Evolutionary conservation across 1,140 invertebrate genomes (phyloP), one percentile per base, ranked within the genome.

Genomic region (Pteromalus puparum): DNA sequence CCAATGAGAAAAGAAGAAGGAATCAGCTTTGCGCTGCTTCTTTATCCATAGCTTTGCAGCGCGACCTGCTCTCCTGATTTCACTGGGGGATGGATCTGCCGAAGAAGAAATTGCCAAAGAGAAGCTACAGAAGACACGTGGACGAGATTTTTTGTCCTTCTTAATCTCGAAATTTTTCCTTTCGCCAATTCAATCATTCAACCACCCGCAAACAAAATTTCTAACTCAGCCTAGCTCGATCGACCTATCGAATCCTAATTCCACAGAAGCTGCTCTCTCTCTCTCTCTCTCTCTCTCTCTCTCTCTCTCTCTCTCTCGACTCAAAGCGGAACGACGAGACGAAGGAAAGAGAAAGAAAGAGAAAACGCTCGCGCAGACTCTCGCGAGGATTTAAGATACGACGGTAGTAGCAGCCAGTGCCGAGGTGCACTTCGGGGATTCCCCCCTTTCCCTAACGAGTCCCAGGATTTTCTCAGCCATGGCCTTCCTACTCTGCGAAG

Each of bases 341-440:
- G 48, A 73, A 46, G 9, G 81, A 26, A 3, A 77, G 82, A 65
- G 68, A 65, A 21, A 46, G 30, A 34, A 24, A 82, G 15, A 72
- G 12, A n/a, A 18, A 26, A 18, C 24, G n/a, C 28, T 38, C 15
- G 38, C 34, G 53, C 1, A 18, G 30, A 38, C 18, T 84, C 68
- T 86, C 83, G 73, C 85, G 82, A 86, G 88, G 88, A 89, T 89
- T 89, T 89, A 87, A 73, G 76, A 77, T 77, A 48, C 34, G 24
- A 70, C 30, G n/a, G n/a, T n/a, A n/a, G n/a, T 75, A 46, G 53
- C 21, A 48, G 30, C 30, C 30, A 4, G 86, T 86, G 80, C 80
- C 76, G 68, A 88, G 88, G 87, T 88, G 87, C 85, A 88, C 88
- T 88, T 89, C 81, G 84, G 89, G 85, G 87, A 89, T 87, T 87